Evolutionary conservation across 2,888 invertebrate genomes (phyloP), one percentile per base, ranked within the genome.

Genomic region (Shargacucullia verbasci): DNA sequence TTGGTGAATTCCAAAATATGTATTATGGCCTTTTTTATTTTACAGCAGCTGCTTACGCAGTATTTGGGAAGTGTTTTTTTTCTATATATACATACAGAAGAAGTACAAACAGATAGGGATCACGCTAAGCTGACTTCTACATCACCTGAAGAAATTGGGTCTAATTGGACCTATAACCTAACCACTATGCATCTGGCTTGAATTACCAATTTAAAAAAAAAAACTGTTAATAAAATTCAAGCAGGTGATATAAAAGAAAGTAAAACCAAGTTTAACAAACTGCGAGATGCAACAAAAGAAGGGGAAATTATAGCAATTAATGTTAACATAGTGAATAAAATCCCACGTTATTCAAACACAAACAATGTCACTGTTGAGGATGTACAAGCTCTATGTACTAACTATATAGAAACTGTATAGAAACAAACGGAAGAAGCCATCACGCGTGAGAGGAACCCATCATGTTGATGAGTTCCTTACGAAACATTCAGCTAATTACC

Each of bases 351-450:
- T 47, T 61, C 56, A 59, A 15, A 15, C 55, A 39, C 31, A 47
- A 64, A 70, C 60, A 70, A 70, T 70, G 40, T 62, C 52, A 65
- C 33, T 39, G n/a, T 29, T 48, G 41, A 69, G 47, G 52, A 60
- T 59, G 53, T 70, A 72, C 27, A 10, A 48, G 10, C 14, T 47
- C 33, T 10, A 34, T 29, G 31, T 33, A 52, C 13, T 45, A 14
- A 52, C 13, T 45, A 13, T 40, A 40, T 37, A 64, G 48, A 62
- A 56, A 62, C 43, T 53, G 10, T 12, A n/a, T 33, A 43, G 35
- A 33, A 69, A 47, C 35, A 14, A 39, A 35, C 70, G 53, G 64
- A 70, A 67, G 45, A 46, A 49, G 37, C 33, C 44, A 48, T 47
- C 52, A 48, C 37, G 45, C 37, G 45, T 39, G 53, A 39, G 35